Evolutionary conservation across 2,888 invertebrate species (phyloP).

Genomic region (Tridacna crocea): DNA sequence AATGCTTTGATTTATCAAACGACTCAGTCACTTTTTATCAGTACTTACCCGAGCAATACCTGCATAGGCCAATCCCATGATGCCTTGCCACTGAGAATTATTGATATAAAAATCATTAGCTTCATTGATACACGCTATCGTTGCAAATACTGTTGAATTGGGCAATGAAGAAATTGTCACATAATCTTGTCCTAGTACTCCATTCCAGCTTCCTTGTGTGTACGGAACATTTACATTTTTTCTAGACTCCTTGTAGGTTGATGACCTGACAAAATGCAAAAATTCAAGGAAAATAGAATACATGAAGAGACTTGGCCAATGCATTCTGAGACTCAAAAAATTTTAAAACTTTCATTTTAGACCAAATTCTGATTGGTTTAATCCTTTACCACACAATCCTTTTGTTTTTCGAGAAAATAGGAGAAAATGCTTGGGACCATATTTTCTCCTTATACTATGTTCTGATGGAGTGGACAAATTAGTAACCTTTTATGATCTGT

Average conservation of each 20-base stretch:
- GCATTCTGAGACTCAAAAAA: too few species aligned
- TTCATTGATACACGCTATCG: slow-evolving; percentile 87
- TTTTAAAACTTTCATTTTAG: too few species aligned
- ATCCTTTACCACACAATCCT: too few species aligned
- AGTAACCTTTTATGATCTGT: too few species aligned
- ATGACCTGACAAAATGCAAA: slow-evolving; percentile 78
- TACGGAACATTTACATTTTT: slow-evolving; percentile 85
- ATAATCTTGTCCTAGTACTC: slow-evolving; percentile 85
- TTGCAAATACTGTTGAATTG: slow-evolving; percentile 83
- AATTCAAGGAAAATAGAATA: not conserved
- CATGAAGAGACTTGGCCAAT: too few species aligned
- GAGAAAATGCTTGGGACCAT: too few species aligned
- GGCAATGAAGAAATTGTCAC: slow-evolving; percentile 84
- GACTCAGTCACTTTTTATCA: too few species aligned
- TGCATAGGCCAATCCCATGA: slow-evolving; percentile 87
- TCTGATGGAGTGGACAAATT: too few species aligned
- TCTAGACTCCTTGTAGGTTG: slow-evolving; percentile 82
- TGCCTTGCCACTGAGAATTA: slow-evolving; percentile 88
- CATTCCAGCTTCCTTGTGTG: slow-evolving; percentile 87
- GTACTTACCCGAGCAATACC: slow-evolving; percentile 78
- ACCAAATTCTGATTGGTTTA: too few species aligned
- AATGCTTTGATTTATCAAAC: too few species aligned
- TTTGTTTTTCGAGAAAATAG: too few species aligned
- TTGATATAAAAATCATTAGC: slow-evolving; percentile 87
- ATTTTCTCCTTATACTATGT: too few species aligned